phyloP scores from a whole-genome alignment of 2,113 vertebrate species.

The Hyla sarda region DNA sequence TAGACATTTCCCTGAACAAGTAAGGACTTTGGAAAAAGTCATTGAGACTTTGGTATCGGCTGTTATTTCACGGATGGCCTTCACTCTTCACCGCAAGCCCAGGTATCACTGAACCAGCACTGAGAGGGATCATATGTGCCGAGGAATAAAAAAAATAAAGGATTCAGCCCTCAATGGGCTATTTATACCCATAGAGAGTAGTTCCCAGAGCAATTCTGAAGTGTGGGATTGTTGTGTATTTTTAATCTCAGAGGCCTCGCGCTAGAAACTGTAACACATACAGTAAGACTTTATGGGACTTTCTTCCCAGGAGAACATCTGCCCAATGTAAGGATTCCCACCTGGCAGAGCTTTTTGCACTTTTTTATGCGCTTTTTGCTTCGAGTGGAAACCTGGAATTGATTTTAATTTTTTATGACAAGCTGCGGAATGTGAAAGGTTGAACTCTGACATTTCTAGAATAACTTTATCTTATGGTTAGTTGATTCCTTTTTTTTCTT shows the following conservation, averaged over 20 bases:
- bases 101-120: not conserved
- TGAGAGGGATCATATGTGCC: not conserved
- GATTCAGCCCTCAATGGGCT: slow-evolving; percentile 4
- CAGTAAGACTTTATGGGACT: not conserved
- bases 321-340: not conserved
- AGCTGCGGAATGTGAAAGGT: not conserved
- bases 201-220: slow-evolving; percentile 1
- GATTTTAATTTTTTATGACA: not conserved
- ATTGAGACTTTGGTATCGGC: not conserved
- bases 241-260: not conserved
- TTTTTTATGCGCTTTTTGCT: not conserved
- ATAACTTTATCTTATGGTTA: not conserved
- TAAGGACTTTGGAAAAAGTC: slow-evolving; percentile 2
- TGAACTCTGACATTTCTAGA: not conserved
- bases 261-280: not conserved
- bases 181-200: not conserved
- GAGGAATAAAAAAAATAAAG: not conserved
- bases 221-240: not conserved
- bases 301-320: not conserved
- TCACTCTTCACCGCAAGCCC: not conserved
- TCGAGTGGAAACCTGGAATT: not conserved
- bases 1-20: slow-evolving; percentile 16
- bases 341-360: not conserved
- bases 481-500: not conserved
- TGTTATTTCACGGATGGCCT: not conserved